Evolutionary conservation across 1,140 invertebrate genomes (phyloP).

Genomic region (Eumeta japonica): DNA sequence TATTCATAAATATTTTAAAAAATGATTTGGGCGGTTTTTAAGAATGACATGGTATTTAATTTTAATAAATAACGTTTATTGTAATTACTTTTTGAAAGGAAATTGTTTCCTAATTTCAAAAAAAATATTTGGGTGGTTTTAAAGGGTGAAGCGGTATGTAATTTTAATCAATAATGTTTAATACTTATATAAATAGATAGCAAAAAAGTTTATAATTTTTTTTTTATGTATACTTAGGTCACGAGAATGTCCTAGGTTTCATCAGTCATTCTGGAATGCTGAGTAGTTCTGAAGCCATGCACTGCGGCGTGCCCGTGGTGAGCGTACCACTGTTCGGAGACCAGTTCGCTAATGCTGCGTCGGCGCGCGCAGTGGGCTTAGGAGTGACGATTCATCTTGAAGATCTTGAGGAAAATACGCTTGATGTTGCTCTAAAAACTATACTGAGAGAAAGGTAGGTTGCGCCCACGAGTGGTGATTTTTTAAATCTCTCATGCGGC

Average conservation of each 20-base stretch:
- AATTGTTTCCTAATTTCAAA: too few species aligned
- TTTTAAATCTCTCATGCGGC: too few species aligned
- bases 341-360: slow-evolving; percentile 55
- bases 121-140: too few species aligned
- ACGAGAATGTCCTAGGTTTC: slow-evolving; percentile 64
- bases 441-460: slow-evolving; percentile 44
- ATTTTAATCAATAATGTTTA: too few species aligned
- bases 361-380: slow-evolving; percentile 27
- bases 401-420: slow-evolving; percentile 26
- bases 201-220: slow-evolving; percentile 6
- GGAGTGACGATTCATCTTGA: slow-evolving; percentile 28
- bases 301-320: slow-evolving; percentile 64
- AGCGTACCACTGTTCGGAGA: slow-evolving; percentile 61
- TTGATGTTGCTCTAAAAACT: slow-evolving; percentile 28
- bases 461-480: too few species aligned
- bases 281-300: slow-evolving; percentile 62
- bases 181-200: too few species aligned
- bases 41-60: too few species aligned
- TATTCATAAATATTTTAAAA: too few species aligned
- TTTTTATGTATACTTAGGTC: slow-evolving; percentile 44
- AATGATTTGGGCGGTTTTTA: too few species aligned
- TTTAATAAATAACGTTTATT: too few species aligned
- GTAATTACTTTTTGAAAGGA: too few species aligned
- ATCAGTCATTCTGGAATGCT: slow-evolving; percentile 68
- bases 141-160: too few species aligned